Base-by-base conservation (phyloP, 1,140 invertebrate genomes). In the Bombus consobrinus region DNA sequence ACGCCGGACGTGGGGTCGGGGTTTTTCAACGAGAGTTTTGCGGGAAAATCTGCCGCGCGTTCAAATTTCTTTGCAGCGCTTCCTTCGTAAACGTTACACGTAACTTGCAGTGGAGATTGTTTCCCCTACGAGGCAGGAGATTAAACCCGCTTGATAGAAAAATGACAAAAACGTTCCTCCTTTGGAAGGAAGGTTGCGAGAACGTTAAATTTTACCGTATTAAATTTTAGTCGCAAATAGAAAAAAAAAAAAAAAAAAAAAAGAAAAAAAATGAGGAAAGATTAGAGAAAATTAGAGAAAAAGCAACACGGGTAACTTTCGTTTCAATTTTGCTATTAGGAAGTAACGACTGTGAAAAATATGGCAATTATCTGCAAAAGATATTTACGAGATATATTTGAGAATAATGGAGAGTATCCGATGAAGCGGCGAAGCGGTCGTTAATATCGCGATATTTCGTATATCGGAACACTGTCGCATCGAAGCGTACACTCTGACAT, bases 51-150 rank as follows among this genome's bases (percentile, higher is more conserved):
- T 3, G 12, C 12, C 1, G 28, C 71, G 28, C n/a, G 15, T 78
- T 64, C 37, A 2, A 15, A 2, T 34, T 79, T 66, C 77, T 62
- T 77, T 41, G 15, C 39, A 1, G 13, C 69, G 3, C 12, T 66
- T 43, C 1, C 39, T 34, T 78, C 13, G 39, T 39, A 78, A 78
- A 73, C 39, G 71, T 43, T 43, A 73, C 71, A 22, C 71, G 71
- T 73, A 32, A 32, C 39, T 3, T 8, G 28, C 39, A 0, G 1
- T 18, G 71, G 39, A 72, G 43, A 73, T 73, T 32, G 71, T 73
- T 73, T 43, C 69, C 37, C 25, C 8, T 37, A 25, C 34, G 43
- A 10, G 37, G 25, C 37, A 12, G 13, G 6, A 73, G 28, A 73
- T 73, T 43, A 73, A 73, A 73, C 8, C n/a, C 28, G 41, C 22